Evolutionary conservation across 1,140 invertebrate genomes (phyloP), one percentile per base, ranked within the genome.

Genomic region (Dinothrombium tinctorium): DNA sequence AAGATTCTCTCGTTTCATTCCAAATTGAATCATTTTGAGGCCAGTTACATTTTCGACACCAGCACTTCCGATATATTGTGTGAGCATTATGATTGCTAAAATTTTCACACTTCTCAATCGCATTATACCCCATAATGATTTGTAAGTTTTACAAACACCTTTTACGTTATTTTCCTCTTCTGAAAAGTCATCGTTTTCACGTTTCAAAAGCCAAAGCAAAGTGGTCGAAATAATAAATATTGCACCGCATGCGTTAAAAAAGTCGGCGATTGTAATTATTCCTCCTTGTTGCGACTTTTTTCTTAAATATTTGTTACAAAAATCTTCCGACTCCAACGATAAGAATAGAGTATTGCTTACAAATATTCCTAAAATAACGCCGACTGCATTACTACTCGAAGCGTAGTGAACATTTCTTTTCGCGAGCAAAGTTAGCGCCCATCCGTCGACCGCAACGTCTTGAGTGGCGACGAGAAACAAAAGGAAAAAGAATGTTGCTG

Each of bases 371-470:
- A 84, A 77, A 0, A 89, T 96, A 65, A 98, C 92, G 14, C 94
- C 94, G 7, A 96, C 86, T 51, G 79, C 81, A 55, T 99, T 99
- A 57, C 94, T 98, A 0, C 90, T 98, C 9, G 89, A 95, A 7
- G 92, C 94, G 63, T 96, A 89, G n/a, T 83, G 86, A 25, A 98
- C 84, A 64, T 98, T 98, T 40, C 59, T 55, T 68, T 74, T 77
- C 56, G 87, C 82, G 3, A 99, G 62, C 82, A 99, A 96, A 2
- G 92, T 98, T 1, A 99, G 61, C 2, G 92, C 92, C 94, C 94
- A 99, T 3, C 94, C 94, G 69, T 99, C 94, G 1, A 99, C 90
- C 40, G 89, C 90, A 55, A 99, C 96, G 60, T 99, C 94, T 64
- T 99, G 94, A 19, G 90, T 98, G 2, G 94, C 90, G 11, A 89